Conservation (phyloP, 2,888 invertebrate species). For the Calameuta pallipes region DNA sequence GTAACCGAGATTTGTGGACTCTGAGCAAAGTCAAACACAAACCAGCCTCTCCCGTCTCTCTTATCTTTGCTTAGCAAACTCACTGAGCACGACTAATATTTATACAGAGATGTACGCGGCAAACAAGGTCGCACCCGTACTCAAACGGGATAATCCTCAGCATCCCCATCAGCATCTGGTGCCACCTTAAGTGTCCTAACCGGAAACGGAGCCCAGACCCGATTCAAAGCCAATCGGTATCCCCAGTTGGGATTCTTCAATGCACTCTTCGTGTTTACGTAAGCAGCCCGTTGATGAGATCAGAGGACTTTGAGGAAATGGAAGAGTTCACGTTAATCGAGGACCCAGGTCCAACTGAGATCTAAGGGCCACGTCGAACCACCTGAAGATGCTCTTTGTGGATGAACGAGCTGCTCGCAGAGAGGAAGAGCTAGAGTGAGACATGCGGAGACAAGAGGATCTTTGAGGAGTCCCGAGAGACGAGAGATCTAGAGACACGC, state of each 20-base stretch:
- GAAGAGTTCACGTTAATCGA: too few species aligned
- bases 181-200: not conserved
- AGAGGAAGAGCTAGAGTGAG: conserved; percentile 2
- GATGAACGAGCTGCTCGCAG: conserved; percentile 5
- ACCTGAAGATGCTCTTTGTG: conserved; percentile 24
- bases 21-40: conserved; percentile 47
- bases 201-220: not conserved
- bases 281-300: too few species aligned
- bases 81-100: conserved; percentile 51
- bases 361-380: conserved; percentile 21
- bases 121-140: conserved; percentile 13
- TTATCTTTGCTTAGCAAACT: conserved; percentile 58
- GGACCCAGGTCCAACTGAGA: too few species aligned
- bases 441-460: not conserved
- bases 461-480: conserved; percentile 8
- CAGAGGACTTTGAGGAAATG: too few species aligned
- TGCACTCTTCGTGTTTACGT: too few species aligned
- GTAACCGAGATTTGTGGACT: conserved; percentile 57
- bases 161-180: not conserved
- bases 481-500: conserved; percentile 38
- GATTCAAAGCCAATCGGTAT: too few species aligned
- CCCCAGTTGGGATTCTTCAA: too few species aligned
- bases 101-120: conserved; percentile 44
- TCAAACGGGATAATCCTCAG: conserved; percentile 22
- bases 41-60: conserved; percentile 26